phyloP scores from a whole-genome alignment of 1,140 invertebrate genomes.

The Potamilus streckersoni region DNA sequence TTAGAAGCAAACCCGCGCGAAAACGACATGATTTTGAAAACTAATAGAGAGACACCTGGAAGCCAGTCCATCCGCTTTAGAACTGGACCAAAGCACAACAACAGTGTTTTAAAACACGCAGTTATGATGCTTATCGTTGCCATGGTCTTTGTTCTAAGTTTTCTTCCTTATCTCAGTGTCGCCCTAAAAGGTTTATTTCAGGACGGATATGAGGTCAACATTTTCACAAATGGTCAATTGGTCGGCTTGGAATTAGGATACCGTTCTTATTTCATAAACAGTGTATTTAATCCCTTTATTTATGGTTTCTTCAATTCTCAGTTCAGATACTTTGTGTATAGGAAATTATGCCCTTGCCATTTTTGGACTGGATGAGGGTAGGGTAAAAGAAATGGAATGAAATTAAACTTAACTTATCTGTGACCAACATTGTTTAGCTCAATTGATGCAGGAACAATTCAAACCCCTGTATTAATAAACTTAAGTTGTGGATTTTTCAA shows the following conservation, averaged over 20 bases:
- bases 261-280: conserved; percentile 39
- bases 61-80: background rate
- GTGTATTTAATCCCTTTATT: conserved; percentile 36
- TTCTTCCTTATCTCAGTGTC: conserved; percentile 19
- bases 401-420: no score
- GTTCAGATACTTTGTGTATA: conserved; percentile 24
- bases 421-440: no score
- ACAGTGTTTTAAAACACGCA: conserved; percentile 18
- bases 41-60: background rate
- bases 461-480: no score
- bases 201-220: conserved; percentile 9
- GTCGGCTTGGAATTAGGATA: conserved; percentile 40
- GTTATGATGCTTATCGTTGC: conserved; percentile 26
- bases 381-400: no score
- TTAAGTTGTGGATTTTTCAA: no score
- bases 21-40: background rate
- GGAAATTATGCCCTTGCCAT: conserved; percentile 11
- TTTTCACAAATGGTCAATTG: conserved; percentile 17
- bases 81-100: conserved; percentile 16
- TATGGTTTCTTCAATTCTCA: conserved; percentile 46
- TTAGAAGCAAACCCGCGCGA: background rate
- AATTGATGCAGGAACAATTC: no score
- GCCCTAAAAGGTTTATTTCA: background rate
- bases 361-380: fast-evolving
- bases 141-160: conserved; percentile 21